phyloP scores from a whole-genome alignment of 1,140 invertebrate genomes.

The Hycleus cichorii region DNA sequence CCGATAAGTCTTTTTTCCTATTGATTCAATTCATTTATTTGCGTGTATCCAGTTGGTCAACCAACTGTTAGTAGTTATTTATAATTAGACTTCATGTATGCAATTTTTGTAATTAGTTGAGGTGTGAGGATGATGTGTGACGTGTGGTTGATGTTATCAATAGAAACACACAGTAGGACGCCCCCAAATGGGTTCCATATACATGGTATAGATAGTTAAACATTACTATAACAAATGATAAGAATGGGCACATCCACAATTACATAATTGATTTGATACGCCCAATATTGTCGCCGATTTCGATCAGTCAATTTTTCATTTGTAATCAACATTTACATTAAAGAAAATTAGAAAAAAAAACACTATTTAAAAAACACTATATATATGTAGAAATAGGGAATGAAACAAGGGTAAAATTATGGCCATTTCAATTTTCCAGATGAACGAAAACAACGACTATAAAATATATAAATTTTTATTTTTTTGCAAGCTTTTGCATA shows the following conservation, averaged over 20 bases:
- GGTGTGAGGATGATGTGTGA: conserved; percentile 18
- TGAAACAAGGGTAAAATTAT: no score
- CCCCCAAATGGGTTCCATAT: neutral
- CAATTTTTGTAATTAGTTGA: conserved; percentile 16
- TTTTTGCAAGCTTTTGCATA: no score
- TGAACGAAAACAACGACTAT: no score
- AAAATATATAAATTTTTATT: no score
- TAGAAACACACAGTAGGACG: conserved; percentile 5
- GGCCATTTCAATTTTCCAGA: no score
- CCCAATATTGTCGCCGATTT: neutral
- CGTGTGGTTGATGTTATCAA: conserved; percentile 7
- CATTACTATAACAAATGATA: neutral
- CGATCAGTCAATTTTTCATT: neutral
- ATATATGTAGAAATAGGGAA: no score
- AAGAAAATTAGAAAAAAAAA: no score
- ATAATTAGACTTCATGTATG: neutral
- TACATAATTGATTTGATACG: conserved; percentile 9
- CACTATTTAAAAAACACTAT: no score
- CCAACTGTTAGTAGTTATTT: neutral
- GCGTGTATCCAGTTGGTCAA: neutral
- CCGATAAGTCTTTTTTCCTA: neutral
- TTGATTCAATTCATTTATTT: neutral
- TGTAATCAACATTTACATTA: no score
- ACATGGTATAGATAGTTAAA: no score
- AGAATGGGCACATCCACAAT: conserved; percentile 1